These are phyloP conservation scores for Alloplasta piceator DNA, from an alignment of 2,888 invertebrate genomes.

Conservation along the genomic window DNA sequence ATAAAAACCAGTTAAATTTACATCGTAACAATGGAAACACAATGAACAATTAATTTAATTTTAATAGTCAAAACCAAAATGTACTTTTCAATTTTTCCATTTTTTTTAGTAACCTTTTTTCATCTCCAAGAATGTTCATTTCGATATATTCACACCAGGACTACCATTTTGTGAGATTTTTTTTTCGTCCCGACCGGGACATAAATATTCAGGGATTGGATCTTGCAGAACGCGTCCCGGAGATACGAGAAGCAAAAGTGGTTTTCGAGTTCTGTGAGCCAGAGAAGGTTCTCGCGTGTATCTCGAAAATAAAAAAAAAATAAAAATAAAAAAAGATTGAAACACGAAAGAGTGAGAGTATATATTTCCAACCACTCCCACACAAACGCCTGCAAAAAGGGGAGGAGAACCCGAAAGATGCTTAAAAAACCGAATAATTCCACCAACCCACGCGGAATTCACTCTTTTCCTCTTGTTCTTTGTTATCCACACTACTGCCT, in stretches of 20 bases:
- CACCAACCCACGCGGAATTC: slow-evolving; percentile 69
- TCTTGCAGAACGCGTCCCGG: not conserved
- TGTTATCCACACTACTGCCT: slow-evolving; percentile 56
- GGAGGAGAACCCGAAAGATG: slow-evolving; percentile 47
- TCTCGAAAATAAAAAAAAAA: slow-evolving; percentile 13
- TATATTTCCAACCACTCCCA: slow-evolving; percentile 62
- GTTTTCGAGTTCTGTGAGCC: slow-evolving; percentile 34
- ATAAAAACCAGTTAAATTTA: too few species aligned
- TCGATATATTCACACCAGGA: too few species aligned
- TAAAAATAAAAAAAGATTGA: not conserved
- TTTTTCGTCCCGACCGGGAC: slow-evolving; percentile 6
- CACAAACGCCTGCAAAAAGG: slow-evolving; percentile 64
- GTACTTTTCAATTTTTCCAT: too few species aligned
- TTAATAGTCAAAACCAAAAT: too few species aligned
- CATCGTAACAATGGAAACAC: too few species aligned
- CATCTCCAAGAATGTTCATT: too few species aligned
- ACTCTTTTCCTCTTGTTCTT: slow-evolving; percentile 14
- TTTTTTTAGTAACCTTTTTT: too few species aligned
- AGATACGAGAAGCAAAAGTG: slow-evolving; percentile 5
- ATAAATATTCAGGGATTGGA: slow-evolving; percentile 19
- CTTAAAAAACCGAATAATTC: slow-evolving; percentile 71
- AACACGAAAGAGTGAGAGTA: slow-evolving; percentile 3
- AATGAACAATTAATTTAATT: too few species aligned
- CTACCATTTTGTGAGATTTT: slow-evolving; percentile 43
- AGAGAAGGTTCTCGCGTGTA: slow-evolving; percentile 26